phyloP scores from a whole-genome alignment of 2,797 vertebrate genomes.

The Microcaecilia unicolor region DNA sequence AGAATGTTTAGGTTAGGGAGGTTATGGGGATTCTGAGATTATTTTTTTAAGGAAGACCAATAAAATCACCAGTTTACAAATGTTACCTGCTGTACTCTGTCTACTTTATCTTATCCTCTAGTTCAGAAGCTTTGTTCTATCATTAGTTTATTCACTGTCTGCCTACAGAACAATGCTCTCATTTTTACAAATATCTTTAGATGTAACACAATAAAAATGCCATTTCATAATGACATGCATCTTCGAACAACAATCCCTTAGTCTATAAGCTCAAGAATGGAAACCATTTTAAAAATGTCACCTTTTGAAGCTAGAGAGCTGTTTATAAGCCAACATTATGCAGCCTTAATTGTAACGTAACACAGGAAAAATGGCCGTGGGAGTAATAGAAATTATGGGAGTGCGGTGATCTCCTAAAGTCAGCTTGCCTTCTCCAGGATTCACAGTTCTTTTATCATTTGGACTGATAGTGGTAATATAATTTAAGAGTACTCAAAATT shows the following conservation, averaged over 20 bases:
- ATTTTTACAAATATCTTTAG: constrained; percentile 46
- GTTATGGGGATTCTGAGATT: constrained; percentile 59
- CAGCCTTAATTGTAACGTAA: constrained; percentile 54
- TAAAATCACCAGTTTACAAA: constrained; percentile 23
- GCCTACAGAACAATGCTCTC: constrained; percentile 50
- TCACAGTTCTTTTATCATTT: constrained; percentile 48
- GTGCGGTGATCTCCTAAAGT: constrained; percentile 39
- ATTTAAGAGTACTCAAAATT: constrained; percentile 44
- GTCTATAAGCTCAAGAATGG: constrained; percentile 43
- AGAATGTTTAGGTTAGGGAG: constrained; percentile 58
- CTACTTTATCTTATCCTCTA: not conserved
- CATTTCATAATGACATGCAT: constrained; percentile 37
- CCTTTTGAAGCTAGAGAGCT: constrained; percentile 54
- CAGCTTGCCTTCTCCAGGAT: constrained; percentile 39
- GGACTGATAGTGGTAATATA: constrained; percentile 42
- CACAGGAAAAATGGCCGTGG: constrained; percentile 34
- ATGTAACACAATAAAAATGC: constrained; percentile 29
- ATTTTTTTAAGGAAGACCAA: constrained; percentile 33
- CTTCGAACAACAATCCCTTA: constrained; percentile 41
- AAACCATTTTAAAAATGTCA: constrained; percentile 47
- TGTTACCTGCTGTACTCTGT: constrained; percentile 25
- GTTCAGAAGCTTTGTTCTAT: constrained; percentile 30
- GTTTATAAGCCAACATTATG: constrained; percentile 53
- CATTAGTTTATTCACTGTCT: constrained; percentile 51
- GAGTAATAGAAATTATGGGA: constrained; percentile 24